Base-by-base conservation (phyloP, 2,888 invertebrate genomes). In the Hydrotaea diabolus region DNA sequence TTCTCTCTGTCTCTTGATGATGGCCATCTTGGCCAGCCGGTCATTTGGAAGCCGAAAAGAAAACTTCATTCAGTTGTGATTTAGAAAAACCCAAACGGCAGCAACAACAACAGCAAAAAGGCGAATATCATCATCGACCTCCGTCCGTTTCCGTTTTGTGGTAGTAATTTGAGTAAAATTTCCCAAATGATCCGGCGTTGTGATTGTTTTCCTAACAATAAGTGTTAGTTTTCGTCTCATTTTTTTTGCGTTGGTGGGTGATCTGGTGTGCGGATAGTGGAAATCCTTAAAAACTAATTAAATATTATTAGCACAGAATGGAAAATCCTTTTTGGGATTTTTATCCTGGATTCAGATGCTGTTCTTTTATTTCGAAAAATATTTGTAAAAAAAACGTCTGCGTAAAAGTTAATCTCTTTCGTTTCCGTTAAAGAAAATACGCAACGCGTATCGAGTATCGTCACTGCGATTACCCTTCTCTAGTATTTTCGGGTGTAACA, bases 271-370 rank as follows among this genome's bases (percentile, higher is more conserved):
- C 8, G 46, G 49, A 39, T 46, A 46, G 43, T 62, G 49, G n/a
- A 66, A 66, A 82, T 85, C 69, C 62, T 64, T 71, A 71, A 79
- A 75, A 80, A 75, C 76, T 85, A 82, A 85, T 82, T 80, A 80
- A 80, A 74, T 26, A 77, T 85, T 74, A 71, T 77, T 80, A 80
- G 55, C 71, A n/a, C 53, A 71, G 1, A 77, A 69, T 80, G 53
- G 76, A 57, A 85, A 69, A 46, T 69, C 69, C 69, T 46, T 69
- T 64, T 66, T 43, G 43, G 69, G 69, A 46, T 69, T 46, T 69
- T 43, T 43, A 31, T 31, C 9, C 43, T 43, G 3, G 39, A 66
- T 39, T 64, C 4, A 21, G 2, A 2, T 55, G 1, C 55, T 49
- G 8, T 66, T 23, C 4, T 55, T 55, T 55, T 64, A 15, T 0